Conservation (phyloP, 2,797 vertebrate genomes). For the Sciurus carolinensis region DNA sequence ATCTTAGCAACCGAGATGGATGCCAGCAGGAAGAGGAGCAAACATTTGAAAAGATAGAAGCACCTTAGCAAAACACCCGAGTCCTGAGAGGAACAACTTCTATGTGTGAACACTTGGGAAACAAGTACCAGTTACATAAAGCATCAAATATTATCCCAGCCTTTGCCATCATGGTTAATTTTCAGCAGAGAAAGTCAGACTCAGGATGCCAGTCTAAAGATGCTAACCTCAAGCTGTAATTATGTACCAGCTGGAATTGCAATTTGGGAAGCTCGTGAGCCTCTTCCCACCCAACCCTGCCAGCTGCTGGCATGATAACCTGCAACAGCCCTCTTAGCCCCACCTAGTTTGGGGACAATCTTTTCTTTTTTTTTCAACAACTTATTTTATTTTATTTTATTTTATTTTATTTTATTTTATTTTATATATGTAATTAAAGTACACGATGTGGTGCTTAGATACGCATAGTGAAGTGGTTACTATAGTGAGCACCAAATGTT, state of each 20-base stretch:
- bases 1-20: conserved; percentile 84
- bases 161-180: background rate
- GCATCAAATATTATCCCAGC: background rate
- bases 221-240: background rate
- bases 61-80: background rate
- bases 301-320: conserved; percentile 2
- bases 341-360: background rate
- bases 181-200: background rate
- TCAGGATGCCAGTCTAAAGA: background rate
- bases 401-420: background rate
- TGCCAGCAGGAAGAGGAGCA: conserved; percentile 54
- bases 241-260: background rate
- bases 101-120: background rate
- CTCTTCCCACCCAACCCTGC: background rate
- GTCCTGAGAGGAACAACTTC: background rate
- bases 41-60: background rate
- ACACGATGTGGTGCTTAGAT: background rate
- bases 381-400: background rate
- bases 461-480: background rate
- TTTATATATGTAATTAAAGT: background rate
- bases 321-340: background rate
- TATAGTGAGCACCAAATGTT: background rate
- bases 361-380: background rate
- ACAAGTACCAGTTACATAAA: background rate
- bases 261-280: background rate